These are phyloP conservation scores for Chloroclystis v-ata DNA, from an alignment of 2,888 invertebrate species.

Conservation along the genomic window DNA sequence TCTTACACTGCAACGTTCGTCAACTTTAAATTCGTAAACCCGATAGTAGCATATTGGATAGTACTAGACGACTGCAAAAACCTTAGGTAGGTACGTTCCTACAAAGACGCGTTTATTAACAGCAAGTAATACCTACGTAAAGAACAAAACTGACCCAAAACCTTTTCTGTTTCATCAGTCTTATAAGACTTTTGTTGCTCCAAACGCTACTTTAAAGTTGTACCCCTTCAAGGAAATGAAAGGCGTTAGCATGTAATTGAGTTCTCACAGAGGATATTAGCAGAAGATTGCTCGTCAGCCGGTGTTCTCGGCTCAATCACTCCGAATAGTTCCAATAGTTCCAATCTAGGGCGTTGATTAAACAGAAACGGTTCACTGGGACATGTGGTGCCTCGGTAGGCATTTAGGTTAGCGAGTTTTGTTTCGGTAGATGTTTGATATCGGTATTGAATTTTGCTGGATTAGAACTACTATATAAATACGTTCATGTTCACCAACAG, in stretches of 20 bases:
- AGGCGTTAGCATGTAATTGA: conserved; percentile 64
- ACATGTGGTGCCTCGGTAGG: conserved; percentile 39
- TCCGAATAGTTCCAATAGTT: conserved; percentile 63
- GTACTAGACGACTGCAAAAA: no score
- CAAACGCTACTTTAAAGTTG: not conserved
- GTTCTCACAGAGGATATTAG: conserved; percentile 74
- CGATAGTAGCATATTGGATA: no score
- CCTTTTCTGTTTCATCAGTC: no score
- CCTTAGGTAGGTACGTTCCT: no score
- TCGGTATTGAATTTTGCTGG: no score
- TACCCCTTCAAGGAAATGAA: conserved; percentile 61
- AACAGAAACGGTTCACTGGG: conserved; percentile 73
- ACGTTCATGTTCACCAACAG: no score
- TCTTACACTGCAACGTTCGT: no score
- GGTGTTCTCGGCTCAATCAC: conserved; percentile 64
- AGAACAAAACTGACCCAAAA: no score
- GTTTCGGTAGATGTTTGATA: not conserved
- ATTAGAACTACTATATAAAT: no score
- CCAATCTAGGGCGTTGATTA: conserved; percentile 66
- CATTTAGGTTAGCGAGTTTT: not conserved
- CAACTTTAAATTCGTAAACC: no score
- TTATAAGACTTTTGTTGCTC: not conserved
- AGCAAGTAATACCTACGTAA: no score
- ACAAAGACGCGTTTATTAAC: no score
- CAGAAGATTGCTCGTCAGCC: conserved; percentile 74